Base-by-base conservation (phyloP, 2,888 invertebrate species). In the Polyommatus icarus region DNA sequence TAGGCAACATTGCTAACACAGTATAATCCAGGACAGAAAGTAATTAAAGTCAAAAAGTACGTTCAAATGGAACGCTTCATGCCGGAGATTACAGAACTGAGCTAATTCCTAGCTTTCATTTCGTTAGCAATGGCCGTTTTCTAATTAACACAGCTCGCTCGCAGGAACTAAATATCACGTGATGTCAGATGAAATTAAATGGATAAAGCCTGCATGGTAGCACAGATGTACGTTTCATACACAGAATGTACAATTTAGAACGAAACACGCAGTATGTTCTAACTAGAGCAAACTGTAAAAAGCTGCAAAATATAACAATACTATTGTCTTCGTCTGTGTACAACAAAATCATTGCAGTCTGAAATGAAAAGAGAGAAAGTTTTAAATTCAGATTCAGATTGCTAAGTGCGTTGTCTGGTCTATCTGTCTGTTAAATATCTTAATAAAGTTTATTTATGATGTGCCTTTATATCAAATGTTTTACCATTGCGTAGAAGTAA, bases 41-140 rank as follows among this genome's bases (percentile, higher is more conserved):
- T 67, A 67, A 67, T 67, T 32, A 67, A 67, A 67, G 67, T 67
- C 29, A 32, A 67, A 67, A 67, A 67, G 67, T 32, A 67, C 67
- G 67, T 32, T 61, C 29, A 67, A 67, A 67, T 24, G 61, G 18
- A 36, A 71, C 72, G 72, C 20, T 72, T n/a, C 54, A 50, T 54
- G 46, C 75, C 54, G 50, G 75, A 54, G 75, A 75, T 75, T 75
- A 75, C 46, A 75, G 75, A 73, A 75, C 24, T 50, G 50, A 75
- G 75, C 75, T 75, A 75, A 54, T 75, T 54, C 50, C 75, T 75
- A 54, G 75, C 75, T 75, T 75, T 75, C 75, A 75, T 75, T 75
- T 75, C 75, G 75, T 75, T 75, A 75, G 75, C 75, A 54, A 75
- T 75, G 54, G 24, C 75, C 75, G 75, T 75, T 75, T 75, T 54